These are phyloP conservation scores for Stigmatopora nigra DNA, from an alignment of 2,113 vertebrate genomes.

Conservation along the genomic window DNA sequence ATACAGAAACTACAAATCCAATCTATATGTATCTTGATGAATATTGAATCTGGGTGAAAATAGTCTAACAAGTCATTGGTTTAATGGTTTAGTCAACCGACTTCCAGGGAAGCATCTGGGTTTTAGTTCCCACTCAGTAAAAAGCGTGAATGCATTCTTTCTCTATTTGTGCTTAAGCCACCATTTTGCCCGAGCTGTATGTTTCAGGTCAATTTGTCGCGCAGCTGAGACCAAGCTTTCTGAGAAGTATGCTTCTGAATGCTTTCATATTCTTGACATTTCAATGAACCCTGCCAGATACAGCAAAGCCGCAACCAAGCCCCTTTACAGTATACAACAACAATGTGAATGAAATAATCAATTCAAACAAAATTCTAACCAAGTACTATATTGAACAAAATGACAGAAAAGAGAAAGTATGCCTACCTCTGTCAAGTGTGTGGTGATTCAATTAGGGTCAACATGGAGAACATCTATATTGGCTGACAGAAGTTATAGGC, in stretches of 20 bases:
- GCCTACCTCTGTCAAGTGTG: slow-evolving; percentile 52
- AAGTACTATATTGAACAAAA: not conserved
- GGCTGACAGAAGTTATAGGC: slow-evolving; percentile 13
- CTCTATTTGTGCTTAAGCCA: not conserved
- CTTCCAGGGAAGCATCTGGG: not conserved
- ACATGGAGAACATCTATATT: slow-evolving; percentile 45
- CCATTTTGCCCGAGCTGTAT: not conserved
- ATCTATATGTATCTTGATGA: not conserved
- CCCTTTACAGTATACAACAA: not conserved
- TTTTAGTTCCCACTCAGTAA: not conserved
- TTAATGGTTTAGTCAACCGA: not conserved
- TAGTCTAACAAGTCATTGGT: not conserved
- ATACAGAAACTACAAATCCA: not conserved
- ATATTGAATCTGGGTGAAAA: not conserved
- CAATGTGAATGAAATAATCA: not conserved
- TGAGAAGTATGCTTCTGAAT: not conserved
- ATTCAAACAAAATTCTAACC: not conserved
- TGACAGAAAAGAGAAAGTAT: not conserved
- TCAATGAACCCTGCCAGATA: not conserved
- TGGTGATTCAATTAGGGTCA: slow-evolving; percentile 40
- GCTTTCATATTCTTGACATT: not conserved
- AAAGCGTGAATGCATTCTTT: not conserved
- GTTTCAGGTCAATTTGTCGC: not conserved
- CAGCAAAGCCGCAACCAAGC: not conserved
- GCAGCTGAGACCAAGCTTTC: not conserved